phyloP scores from a whole-genome alignment of 1,140 invertebrate species.

The Polypedilum vanderplanki region DNA sequence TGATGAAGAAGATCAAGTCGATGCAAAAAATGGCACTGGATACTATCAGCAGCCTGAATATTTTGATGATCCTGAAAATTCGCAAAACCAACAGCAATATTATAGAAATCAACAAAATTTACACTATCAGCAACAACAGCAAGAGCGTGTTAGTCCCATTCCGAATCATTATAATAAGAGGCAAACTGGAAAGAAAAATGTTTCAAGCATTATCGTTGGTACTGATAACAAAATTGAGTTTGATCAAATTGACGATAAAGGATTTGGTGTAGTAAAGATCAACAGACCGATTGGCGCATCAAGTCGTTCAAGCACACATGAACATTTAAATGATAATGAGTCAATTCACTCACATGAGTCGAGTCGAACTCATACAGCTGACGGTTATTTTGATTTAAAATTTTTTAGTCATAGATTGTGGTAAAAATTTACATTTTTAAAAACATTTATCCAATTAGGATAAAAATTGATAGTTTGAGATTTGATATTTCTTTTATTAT shows the following conservation, averaged over 20 bases:
- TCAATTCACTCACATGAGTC: conserved; percentile 35
- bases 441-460: background rate
- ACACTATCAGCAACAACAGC: background rate
- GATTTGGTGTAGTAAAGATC: conserved; percentile 42
- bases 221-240: conserved; percentile 43
- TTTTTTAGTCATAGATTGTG: conserved; percentile 57
- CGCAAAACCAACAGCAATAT: background rate
- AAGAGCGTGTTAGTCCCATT: background rate
- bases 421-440: conserved; percentile 40
- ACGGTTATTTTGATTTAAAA: conserved; percentile 55
- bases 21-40: background rate
- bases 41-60: background rate
- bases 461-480: too few relatives aligned
- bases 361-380: conserved; percentile 45
- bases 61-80: conserved; percentile 3
- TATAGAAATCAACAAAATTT: background rate
- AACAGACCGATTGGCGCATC: conserved; percentile 39
- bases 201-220: conserved; percentile 41
- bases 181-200: conserved; percentile 43
- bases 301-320: conserved; percentile 34
- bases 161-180: conserved; percentile 34
- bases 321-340: conserved; percentile 38
- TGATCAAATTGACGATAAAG: conserved; percentile 39
- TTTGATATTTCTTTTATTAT: too few relatives aligned
- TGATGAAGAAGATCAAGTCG: background rate